phyloP scores from a whole-genome alignment of 1,140 invertebrate species.

The Diabrotica undecimpunctata region DNA sequence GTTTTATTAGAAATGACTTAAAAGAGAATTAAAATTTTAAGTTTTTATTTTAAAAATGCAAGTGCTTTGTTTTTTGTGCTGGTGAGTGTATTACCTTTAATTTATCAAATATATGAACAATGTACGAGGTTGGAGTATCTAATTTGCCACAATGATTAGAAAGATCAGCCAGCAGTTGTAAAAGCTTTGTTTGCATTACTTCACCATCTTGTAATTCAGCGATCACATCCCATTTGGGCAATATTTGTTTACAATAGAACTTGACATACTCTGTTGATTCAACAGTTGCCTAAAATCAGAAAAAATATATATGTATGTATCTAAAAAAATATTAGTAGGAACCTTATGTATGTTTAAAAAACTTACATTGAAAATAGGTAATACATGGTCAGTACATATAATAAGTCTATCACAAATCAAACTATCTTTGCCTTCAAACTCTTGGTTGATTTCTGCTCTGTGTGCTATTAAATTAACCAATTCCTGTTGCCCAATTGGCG shows the following conservation, averaged over 20 bases:
- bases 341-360: too few relatives aligned
- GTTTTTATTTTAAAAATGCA: too few relatives aligned
- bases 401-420: conserved; percentile 66
- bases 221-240: conserved; percentile 63
- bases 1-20: too few relatives aligned
- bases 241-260: conserved; percentile 82
- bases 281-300: conserved; percentile 69
- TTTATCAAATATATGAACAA: conserved; percentile 72
- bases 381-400: conserved; percentile 77
- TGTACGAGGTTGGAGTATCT: conserved; percentile 69
- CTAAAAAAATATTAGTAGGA: too few relatives aligned
- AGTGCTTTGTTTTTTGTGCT: too few relatives aligned
- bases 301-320: too few relatives aligned
- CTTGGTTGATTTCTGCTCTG: conserved; percentile 72
- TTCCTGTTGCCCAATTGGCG: conserved; percentile 79
- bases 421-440: conserved; percentile 72
- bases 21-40: too few relatives aligned
- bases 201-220: conserved; percentile 58
- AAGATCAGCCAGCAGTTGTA: conserved; percentile 87
- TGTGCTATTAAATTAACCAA: conserved; percentile 80
- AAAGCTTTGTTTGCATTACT: conserved; percentile 73
- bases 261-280: conserved; percentile 82
- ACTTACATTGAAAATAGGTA: conserved; percentile 84
- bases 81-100: conserved; percentile 72
- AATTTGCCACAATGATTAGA: conserved; percentile 70